A percentile compares a stretch with the other conserved stretches of the same genome.
Evolutionary conservation across 2,888 invertebrate species (phyloP).

Genomic region (Malacosoma neustria): DNA sequence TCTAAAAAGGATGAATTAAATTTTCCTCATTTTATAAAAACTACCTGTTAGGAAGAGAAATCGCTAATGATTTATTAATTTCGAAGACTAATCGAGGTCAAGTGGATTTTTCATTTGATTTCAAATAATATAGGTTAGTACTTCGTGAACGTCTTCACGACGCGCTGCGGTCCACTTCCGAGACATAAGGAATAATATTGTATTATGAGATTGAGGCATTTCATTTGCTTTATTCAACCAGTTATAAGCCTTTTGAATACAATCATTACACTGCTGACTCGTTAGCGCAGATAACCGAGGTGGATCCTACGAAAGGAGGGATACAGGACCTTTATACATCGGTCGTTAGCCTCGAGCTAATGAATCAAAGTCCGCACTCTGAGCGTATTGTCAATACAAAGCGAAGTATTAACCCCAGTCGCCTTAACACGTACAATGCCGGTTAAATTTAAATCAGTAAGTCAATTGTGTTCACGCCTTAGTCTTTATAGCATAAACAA

Average conservation of each 20-base stretch:
- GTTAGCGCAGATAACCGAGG: conserved; percentile 60
- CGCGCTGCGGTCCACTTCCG: neutral
- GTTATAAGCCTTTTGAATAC: conserved; percentile 50
- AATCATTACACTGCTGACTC: conserved; percentile 62
- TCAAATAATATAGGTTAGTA: conserved; percentile 44
- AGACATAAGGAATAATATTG: neutral
- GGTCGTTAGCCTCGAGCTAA: conserved; percentile 66
- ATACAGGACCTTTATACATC: conserved; percentile 57
- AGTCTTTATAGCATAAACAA: conserved; percentile 1
- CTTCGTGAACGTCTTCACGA: too few relatives aligned
- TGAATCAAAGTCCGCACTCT: conserved; percentile 60
- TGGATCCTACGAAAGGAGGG: conserved; percentile 57
- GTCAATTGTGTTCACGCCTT: too few relatives aligned
- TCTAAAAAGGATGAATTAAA: conserved; percentile 63
- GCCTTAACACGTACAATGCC: conserved; percentile 44
- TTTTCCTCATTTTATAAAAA: conserved; percentile 59
- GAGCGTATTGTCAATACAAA: conserved; percentile 62
- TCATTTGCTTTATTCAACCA: conserved; percentile 33
- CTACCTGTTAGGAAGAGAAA: conserved; percentile 64
- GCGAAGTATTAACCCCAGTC: conserved; percentile 56
- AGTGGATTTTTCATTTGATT: conserved; percentile 41
- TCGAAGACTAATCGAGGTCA: conserved; percentile 48
- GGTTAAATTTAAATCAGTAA: conserved; percentile 54
- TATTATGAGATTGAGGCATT: conserved; percentile 19
- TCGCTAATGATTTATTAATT: conserved; percentile 58